A percentile compares a stretch with the other conserved stretches of the same genome.
Conservation (phyloP, 2,113 vertebrate genomes). For the Anhinga anhinga region DNA sequence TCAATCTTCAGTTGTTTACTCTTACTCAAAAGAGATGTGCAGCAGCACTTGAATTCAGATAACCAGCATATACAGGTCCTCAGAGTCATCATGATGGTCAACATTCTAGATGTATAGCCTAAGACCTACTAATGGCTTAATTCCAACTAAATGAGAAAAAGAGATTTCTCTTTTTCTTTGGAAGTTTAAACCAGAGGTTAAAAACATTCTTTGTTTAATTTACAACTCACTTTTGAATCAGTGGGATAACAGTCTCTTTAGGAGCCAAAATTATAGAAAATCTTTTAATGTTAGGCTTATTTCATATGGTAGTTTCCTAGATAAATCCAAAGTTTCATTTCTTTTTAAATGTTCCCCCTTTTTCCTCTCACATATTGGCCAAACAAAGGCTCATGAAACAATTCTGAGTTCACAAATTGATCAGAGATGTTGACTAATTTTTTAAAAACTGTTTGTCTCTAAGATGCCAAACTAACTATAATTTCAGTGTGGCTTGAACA, state of each 20-base stretch:
- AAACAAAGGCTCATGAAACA: neutral
- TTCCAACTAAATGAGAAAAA: neutral
- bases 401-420: neutral
- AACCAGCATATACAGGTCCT: neutral
- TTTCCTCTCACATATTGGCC: neutral
- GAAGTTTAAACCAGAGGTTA: neutral
- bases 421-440: neutral
- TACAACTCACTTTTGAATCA: neutral
- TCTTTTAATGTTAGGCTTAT: neutral
- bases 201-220: neutral
- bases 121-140: neutral
- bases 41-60: neutral
- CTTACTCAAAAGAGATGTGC: neutral
- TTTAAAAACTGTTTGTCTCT: neutral
- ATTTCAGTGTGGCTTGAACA: neutral
- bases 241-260: neutral
- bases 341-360: neutral
- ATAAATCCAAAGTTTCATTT: neutral
- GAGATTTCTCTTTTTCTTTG: too few species aligned
- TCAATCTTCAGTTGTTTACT: neutral
- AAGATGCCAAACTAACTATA: neutral
- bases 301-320: neutral
- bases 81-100: neutral
- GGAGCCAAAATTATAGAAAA: neutral
- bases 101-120: neutral